Evolutionary conservation across 2,113 vertebrate genomes (phyloP).

Genomic region (Clupea harengus): DNA sequence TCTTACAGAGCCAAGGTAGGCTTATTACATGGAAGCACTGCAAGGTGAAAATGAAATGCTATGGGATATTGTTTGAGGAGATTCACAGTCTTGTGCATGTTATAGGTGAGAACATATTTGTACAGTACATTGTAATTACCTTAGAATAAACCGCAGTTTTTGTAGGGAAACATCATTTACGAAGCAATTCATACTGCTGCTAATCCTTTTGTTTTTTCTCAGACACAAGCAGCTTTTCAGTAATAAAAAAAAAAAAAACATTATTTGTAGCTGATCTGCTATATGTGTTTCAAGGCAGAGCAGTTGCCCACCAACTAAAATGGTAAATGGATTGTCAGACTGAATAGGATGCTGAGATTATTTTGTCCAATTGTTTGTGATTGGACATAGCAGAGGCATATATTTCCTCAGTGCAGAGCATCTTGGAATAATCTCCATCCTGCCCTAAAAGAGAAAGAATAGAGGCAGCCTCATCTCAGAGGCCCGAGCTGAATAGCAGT

Average conservation of each 20-base stretch:
- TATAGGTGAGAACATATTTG: background rate
- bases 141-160: background rate
- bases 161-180: background rate
- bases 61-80: background rate
- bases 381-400: background rate
- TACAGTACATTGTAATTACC: background rate
- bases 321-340: background rate
- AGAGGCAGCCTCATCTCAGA: background rate
- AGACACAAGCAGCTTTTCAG: background rate
- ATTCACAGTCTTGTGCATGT: background rate
- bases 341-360: background rate
- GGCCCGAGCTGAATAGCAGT: background rate
- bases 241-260: background rate
- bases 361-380: background rate
- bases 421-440: background rate
- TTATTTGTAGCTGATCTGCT: background rate
- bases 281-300: background rate
- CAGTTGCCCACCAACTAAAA: background rate
- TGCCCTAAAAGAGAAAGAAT: background rate
- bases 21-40: background rate
- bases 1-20: background rate
- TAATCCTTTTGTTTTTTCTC: background rate
- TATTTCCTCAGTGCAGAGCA: conserved; percentile 2
- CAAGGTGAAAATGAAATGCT: background rate
- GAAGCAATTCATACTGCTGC: background rate